Base-by-base conservation (phyloP, 92 coral and sea anemone species). In the Micromussa lordhowensis region DNA sequence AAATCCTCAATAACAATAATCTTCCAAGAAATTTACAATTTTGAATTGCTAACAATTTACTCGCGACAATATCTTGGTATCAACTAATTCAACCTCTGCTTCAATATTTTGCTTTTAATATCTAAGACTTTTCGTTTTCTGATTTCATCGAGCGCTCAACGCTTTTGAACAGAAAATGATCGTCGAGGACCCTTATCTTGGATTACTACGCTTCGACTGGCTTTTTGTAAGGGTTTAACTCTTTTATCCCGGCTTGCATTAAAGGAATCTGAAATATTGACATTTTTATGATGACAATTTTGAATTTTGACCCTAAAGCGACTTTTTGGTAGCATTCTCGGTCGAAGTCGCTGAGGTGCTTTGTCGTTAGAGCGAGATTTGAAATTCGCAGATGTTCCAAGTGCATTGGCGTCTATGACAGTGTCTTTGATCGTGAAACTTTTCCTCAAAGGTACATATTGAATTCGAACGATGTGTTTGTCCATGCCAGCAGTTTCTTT, bases 261-360 rank as follows among this genome's bases (percentile, higher is more conserved):
- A 13, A 68, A 29, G 12, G 90, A 57, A 81, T 87, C 85, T 30
- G 90, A 69, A 72, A 87, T 73, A 73, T 79, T 87, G 14, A 87
- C 51, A 40, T 80, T 87, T 76, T 80, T 80, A 72, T 87, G 90
- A 44, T 57, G 90, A 54, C 83, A 79, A 80, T 87, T 87, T 58
- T 87, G 90, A 35, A 81, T 79, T 58, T 87, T 87, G 34, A 87
- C 90, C 54, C 85, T 66, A 78, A 87, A 79, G 26, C 85, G 85
- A 40, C 86, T 87, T 26, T 80, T 87, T 32, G 90, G 90, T 0
- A 87, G 86, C 90, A 72, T 59, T 32, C 90, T 75, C 24, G 83
- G 63, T 17, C 83, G 89, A 44, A 66, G 19, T 17, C 77, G 51
- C 34, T 21, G 77, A 44, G 73, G 59, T 1, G 26, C 3, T 16